Conservation (phyloP, 1,140 invertebrate genomes). For the Leptinotarsa texana region DNA sequence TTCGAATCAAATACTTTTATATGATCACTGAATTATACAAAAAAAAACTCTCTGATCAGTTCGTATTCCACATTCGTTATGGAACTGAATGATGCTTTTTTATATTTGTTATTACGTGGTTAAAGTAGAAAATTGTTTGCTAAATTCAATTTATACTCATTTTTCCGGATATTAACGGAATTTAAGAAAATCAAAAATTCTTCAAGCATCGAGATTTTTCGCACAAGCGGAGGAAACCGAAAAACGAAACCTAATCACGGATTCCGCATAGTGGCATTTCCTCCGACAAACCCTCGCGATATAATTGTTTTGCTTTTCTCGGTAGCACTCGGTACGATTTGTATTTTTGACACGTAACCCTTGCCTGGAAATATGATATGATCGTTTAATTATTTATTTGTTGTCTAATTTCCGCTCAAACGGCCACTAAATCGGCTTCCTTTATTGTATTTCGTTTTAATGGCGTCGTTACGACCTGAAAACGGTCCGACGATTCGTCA, state of each 20-base stretch:
- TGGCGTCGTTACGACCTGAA: constrained; percentile 2
- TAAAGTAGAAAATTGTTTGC: no score
- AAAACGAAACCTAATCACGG: background rate
- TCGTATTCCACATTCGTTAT: no score
- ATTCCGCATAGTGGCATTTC: background rate
- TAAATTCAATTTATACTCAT: no score
- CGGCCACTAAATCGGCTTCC: constrained; percentile 7
- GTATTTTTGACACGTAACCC: constrained; percentile 24
- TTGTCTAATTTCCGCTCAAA: constrained; percentile 21
- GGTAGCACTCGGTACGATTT: constrained; percentile 4
- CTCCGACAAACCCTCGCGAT: background rate
- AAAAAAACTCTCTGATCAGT: no score
- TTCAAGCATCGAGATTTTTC: background rate
- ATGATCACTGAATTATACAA: no score
- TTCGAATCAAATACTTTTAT: no score
- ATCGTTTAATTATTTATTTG: constrained; percentile 27
- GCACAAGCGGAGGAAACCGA: background rate
- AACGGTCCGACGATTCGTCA: background rate
- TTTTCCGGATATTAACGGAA: no score
- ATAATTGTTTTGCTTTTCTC: background rate
- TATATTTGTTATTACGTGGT: no score
- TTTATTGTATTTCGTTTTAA: constrained; percentile 12
- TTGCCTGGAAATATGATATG: constrained; percentile 21
- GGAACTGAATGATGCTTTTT: no score
- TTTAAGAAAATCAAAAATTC: no score